Evolutionary conservation across 2,113 vertebrate genomes (phyloP), one percentile per base, ranked within the genome.

Genomic region (Cyanoramphus novaezelandiae): DNA sequence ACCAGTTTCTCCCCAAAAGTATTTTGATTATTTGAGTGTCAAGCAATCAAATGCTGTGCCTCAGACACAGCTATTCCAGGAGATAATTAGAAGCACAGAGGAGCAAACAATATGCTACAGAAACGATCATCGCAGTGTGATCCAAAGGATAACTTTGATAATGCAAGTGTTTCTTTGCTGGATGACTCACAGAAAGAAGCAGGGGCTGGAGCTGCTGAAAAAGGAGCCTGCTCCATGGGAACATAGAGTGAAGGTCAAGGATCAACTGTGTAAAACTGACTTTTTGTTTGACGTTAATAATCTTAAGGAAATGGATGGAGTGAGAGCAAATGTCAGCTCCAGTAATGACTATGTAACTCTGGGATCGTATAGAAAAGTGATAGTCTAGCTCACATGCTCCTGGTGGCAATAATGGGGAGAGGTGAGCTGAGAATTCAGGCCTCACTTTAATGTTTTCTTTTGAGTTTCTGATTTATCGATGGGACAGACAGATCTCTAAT

Each of bases 231-330:
- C 75, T 96, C 76, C 89, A 72, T 83, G 90, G 88, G 88, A 95
- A 79, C 94, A 75, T 2, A 57, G 84, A 90, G 85, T 2, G 53
- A 95, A 96, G 90, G 94, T 92, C 95, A 91, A 84, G 91, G 93
- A 96, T 96, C 92, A 84, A 92, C 92, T 77, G 70, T 90, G 81
- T 67, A 83, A 94, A 95, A 96, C 82, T 3, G 11, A 76, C 74
- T 94, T 94, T 88, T 88, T 96, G 93, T 97, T 97, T 97, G 94
- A 95, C 0, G 52, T 96, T 95, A 81, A 96, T 97, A 95, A 96
- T 94, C 91, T 90, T 82, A 87, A 96, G 92, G 92, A 96, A 94
- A 95, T 91, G 64, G 92, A 93, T 91, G 78, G 92, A 96, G 88
- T 72, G 83, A 94, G 93, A 93, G 83, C 93, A 96, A 97, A 95